Evolutionary conservation across 2,888 invertebrate genomes (phyloP), one percentile per base, ranked within the genome.

Genomic region (Dynastes tityus): DNA sequence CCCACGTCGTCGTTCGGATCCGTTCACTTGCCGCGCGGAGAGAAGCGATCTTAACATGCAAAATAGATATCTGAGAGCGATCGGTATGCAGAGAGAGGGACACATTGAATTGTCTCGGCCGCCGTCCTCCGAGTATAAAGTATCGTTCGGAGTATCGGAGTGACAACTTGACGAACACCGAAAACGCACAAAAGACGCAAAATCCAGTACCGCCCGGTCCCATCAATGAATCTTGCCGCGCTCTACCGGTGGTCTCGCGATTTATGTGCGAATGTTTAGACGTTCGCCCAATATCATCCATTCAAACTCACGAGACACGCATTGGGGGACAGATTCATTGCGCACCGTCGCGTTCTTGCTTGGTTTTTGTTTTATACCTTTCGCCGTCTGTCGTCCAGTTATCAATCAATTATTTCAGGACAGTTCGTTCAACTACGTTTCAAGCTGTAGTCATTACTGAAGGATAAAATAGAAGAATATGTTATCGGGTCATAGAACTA

Each of bases 151-250:
- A 78, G 51, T 13, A 51, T 53, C 64, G 77, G 79, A 84, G 85
- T 83, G 86, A 86, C 86, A 86, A 86, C 84, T 85, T 86, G 86
- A 86, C 84, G 85, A 84, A 85, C 84, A 82, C 68, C 82, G 82
- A 80, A 76, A 76, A 68, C 76, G 76, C 55, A 76, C 68, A 67
- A 76, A 67, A 68, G 68, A 76, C 76, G 76, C 73, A 74, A 74
- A 74, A 74, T 74, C 73, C 63, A 74, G 73, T 61, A 61, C 61
- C 73, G 45, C 8, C 40, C 61, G 73, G 61, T 37, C 61, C 63
- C 61, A 74, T 74, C 73, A 45, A 74, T 74, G 73, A 74, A 74
- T 74, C 73, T 74, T 61, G 61, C 63, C 73, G 78, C 71, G 45
- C 78, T 78, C 63, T 78, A 78, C 73, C 65, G 78, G 78, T 78